These are phyloP conservation scores for Lissocephala sabroskyi DNA, from an alignment of 2,888 invertebrate species.

Conservation along the genomic window DNA sequence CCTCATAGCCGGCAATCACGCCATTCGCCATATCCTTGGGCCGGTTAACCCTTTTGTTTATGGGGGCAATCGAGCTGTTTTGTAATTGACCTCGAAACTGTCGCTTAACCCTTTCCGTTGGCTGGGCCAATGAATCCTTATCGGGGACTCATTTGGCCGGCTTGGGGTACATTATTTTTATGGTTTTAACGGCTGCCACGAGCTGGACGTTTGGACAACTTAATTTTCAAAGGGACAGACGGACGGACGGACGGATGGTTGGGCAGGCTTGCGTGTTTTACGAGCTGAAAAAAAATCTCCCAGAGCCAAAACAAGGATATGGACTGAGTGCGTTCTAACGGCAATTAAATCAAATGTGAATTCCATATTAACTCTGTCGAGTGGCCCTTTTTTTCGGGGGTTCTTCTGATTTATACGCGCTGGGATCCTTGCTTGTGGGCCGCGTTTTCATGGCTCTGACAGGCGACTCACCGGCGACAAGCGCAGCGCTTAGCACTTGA, in stretches of 20 bases:
- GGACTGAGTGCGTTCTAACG: conserved; percentile 1
- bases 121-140: conserved; percentile 47
- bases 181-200: conserved; percentile 57
- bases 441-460: conserved; percentile 66
- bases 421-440: conserved; percentile 28
- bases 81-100: conserved; percentile 9
- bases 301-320: conserved; percentile 7
- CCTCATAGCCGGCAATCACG: too few relatives aligned
- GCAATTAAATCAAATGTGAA: conserved; percentile 61
- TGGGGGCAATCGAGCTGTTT: too few relatives aligned
- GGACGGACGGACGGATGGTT: not conserved
- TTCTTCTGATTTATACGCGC: conserved; percentile 61
- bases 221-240: conserved; percentile 31
- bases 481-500: conserved; percentile 24
- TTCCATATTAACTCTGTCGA: conserved; percentile 48
- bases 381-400: too few relatives aligned
- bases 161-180: conserved; percentile 40
- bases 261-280: conserved; percentile 37
- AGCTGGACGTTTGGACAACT: conserved; percentile 50
- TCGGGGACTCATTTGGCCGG: conserved; percentile 52
- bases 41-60: too few relatives aligned
- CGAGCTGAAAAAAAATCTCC: conserved; percentile 37
- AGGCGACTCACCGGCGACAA: conserved; percentile 50
- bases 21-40: too few relatives aligned
- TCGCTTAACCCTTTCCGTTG: conserved; percentile 17